These are phyloP conservation scores for Chloroceryle inda DNA, from an alignment of 2,797 vertebrate genomes.

Conservation along the genomic window DNA sequence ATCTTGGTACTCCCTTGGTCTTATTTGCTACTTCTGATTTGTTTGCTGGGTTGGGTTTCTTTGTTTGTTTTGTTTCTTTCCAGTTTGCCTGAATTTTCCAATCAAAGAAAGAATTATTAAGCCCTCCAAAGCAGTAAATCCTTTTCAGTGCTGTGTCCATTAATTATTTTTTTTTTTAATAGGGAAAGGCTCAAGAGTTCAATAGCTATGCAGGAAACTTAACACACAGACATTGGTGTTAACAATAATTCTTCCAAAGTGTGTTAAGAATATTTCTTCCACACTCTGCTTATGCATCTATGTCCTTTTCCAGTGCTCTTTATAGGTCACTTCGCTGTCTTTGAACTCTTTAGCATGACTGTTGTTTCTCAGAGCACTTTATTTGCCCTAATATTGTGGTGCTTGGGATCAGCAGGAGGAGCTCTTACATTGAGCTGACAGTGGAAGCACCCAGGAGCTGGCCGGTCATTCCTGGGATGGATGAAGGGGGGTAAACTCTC, in stretches of 20 bases:
- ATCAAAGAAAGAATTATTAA: background rate
- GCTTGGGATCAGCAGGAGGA: conserved; percentile 15
- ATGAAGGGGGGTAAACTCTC: background rate
- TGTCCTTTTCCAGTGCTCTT: background rate
- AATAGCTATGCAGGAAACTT: background rate
- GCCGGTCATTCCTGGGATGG: background rate
- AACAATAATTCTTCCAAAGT: background rate
- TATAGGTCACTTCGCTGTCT: background rate
- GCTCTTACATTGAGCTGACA: conserved; percentile 17
- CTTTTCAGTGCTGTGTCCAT: background rate
- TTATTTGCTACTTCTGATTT: background rate
- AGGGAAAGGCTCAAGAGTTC: background rate
- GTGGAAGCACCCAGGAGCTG: background rate
- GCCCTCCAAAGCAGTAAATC: background rate
- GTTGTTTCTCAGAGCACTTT: background rate
- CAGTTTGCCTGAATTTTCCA: background rate
- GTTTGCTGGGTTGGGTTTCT: background rate
- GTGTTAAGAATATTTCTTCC: background rate
- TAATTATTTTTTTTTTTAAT: background rate
- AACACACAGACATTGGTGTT: background rate
- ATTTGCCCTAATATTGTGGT: background rate
- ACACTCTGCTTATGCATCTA: background rate
- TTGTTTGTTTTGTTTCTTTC: background rate
- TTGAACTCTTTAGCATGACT: background rate
- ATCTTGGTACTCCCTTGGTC: background rate